Evolutionary conservation across 2,113 vertebrate genomes (phyloP).

Genomic region (Cyprinodon brontotheroides): DNA sequence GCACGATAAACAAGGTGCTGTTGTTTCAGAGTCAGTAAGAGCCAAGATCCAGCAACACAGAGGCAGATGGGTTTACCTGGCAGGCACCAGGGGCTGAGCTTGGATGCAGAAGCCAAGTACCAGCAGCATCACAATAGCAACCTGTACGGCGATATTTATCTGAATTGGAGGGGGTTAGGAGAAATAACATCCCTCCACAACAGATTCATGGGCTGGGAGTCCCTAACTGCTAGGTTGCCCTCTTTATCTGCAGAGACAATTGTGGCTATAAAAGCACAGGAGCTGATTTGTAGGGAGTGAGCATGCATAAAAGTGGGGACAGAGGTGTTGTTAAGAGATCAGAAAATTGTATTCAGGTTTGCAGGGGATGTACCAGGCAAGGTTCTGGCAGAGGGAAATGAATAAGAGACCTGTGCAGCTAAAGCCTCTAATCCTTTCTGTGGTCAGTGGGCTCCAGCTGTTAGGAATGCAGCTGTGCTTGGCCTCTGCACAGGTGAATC

Average conservation of each 20-base stretch:
- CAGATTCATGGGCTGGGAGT: conserved; percentile 65
- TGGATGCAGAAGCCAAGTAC: conserved; percentile 37
- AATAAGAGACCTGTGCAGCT: conserved; percentile 66
- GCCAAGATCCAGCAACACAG: conserved; percentile 55
- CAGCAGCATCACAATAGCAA: conserved; percentile 52
- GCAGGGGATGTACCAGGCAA: conserved; percentile 53
- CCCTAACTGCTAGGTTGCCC: conserved; percentile 57
- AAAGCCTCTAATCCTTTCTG: conserved; percentile 73
- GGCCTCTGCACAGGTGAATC: conserved; percentile 60
- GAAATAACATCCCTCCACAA: conserved; percentile 48
- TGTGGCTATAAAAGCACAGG: conserved; percentile 59
- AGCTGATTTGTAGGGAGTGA: conserved; percentile 54
- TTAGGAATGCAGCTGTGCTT: conserved; percentile 56
- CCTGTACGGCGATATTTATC: conserved; percentile 48
- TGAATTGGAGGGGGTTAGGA: background rate
- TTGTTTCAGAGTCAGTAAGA: conserved; percentile 67
- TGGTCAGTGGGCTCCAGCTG: conserved; percentile 60
- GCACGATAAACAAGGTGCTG: conserved; percentile 79
- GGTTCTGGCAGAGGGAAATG: conserved; percentile 57
- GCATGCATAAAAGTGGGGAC: conserved; percentile 22
- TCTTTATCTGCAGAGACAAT: conserved; percentile 66
- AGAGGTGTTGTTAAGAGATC: conserved; percentile 63
- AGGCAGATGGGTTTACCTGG: conserved; percentile 69
- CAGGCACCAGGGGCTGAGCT: conserved; percentile 60
- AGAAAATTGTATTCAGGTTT: conserved; percentile 67